Conservation (phyloP, 1,140 invertebrate species). For the Drosophila virilis region DNA sequence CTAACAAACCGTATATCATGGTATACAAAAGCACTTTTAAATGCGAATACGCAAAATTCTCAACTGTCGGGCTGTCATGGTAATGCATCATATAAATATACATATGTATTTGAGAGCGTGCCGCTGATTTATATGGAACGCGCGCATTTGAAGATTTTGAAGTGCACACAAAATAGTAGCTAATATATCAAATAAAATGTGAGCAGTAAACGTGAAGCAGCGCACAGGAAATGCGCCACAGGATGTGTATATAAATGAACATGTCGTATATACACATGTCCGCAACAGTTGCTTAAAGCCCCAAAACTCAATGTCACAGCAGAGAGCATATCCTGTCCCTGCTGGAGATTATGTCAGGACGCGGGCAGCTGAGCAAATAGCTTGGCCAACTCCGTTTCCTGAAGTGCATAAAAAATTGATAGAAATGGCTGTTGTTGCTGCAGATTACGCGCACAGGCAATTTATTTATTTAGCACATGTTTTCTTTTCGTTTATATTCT, state of each 20-base stretch:
- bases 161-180: slow-evolving; percentile 46
- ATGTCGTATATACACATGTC: slow-evolving; percentile 8
- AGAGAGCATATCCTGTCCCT: not conserved
- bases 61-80: slow-evolving; percentile 54
- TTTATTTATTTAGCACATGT: slow-evolving; percentile 65
- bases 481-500: not conserved
- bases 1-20: slow-evolving; percentile 23
- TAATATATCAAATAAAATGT: slow-evolving; percentile 71
- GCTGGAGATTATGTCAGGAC: not conserved
- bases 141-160: slow-evolving; percentile 9
- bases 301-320: slow-evolving; percentile 7
- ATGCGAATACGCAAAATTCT: slow-evolving; percentile 8
- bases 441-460: slow-evolving; percentile 61
- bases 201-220: slow-evolving; percentile 53
- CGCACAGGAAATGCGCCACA: slow-evolving; percentile 6
- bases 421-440: slow-evolving; percentile 21
- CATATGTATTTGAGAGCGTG: not conserved
- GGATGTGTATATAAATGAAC: slow-evolving; percentile 4
- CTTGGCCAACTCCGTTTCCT: not conserved
- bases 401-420: slow-evolving; percentile 39
- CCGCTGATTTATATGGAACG: slow-evolving; percentile 46
- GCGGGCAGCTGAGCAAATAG: slow-evolving; percentile 13
- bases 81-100: slow-evolving; percentile 18
- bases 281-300: slow-evolving; percentile 1
- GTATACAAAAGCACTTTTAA: slow-evolving; percentile 12